phyloP scores from a whole-genome alignment of 2,888 invertebrate species.

The Amiota mariae region DNA sequence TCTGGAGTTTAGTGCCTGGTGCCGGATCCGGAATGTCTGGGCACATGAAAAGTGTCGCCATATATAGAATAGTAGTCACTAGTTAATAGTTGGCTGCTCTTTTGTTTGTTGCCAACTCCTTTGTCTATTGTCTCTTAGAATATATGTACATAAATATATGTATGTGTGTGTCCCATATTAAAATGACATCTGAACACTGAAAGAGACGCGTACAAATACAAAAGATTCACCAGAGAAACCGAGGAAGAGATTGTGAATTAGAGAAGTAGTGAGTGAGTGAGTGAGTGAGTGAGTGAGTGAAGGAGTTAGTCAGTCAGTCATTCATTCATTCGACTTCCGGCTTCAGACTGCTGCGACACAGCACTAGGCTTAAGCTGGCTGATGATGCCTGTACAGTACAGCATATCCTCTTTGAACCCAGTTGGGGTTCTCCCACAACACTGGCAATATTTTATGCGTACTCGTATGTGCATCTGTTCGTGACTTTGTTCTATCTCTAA shows the following conservation, averaged over 20 bases:
- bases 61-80: background rate
- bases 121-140: constrained; percentile 16
- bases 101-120: constrained; percentile 28
- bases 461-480: background rate
- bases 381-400: constrained; percentile 37
- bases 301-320: background rate
- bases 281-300: background rate
- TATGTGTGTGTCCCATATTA: constrained; percentile 8
- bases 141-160: background rate
- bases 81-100: constrained; percentile 33
- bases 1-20: no score
- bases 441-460: background rate
- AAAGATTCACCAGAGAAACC: background rate
- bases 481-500: background rate
- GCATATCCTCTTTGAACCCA: no score
- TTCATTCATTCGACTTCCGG: constrained; percentile 15
- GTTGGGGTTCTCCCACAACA: background rate
- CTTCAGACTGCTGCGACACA: constrained; percentile 40
- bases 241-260: background rate
- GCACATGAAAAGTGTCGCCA: constrained; percentile 1
- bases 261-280: background rate
- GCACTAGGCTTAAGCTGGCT: constrained; percentile 67
- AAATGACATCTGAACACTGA: constrained; percentile 14
- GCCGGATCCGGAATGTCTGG: background rate
- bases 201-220: background rate